A percentile compares a stretch with the other conserved stretches of the same genome.
Evolutionary conservation across 2,113 vertebrate genomes (phyloP).

Genomic region (Murina feae): DNA sequence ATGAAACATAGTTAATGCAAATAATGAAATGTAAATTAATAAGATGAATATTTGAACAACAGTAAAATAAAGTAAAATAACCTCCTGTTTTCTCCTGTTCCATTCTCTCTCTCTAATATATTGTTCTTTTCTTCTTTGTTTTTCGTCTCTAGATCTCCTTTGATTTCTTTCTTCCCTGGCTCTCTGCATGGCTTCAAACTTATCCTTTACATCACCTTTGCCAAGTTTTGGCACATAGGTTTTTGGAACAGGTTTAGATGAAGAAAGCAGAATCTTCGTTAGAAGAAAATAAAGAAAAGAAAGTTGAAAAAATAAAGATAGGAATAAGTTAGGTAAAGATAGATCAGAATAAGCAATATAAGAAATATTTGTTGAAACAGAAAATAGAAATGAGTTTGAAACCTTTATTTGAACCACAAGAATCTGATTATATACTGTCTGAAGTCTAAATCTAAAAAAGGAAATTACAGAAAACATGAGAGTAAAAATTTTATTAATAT

Average conservation of each 20-base stretch:
- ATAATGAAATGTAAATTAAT: conserved; percentile 50
- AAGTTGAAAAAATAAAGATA: conserved; percentile 73
- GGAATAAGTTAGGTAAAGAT: conserved; percentile 70
- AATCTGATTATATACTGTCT: background rate
- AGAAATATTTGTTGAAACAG: conserved; percentile 65
- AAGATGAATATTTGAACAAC: conserved; percentile 52
- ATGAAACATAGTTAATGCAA: background rate
- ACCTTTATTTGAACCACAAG: background rate
- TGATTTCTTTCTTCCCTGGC: conserved; percentile 96
- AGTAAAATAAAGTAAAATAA: conserved; percentile 80
- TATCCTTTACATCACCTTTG: conserved; percentile 92
- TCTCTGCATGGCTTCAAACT: conserved; percentile 97
- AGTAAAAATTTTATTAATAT: background rate
- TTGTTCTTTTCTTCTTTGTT: conserved; percentile 96
- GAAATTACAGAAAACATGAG: conserved; percentile 19
- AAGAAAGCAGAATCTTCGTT: conserved; percentile 92
- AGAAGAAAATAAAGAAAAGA: conserved; percentile 78
- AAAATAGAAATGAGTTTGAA: conserved; percentile 53
- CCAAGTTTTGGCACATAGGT: conserved; percentile 94
- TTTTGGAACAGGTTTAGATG: conserved; percentile 92
- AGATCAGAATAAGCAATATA: conserved; percentile 70
- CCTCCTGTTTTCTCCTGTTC: conserved; percentile 96
- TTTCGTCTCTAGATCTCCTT: conserved; percentile 91
- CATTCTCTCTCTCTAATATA: conserved; percentile 96
- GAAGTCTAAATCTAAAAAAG: conserved; percentile 3